A percentile compares a stretch with the other conserved stretches of the same genome.
Conservation (phyloP, 2,113 vertebrate genomes). For the Mesitornis unicolor region DNA sequence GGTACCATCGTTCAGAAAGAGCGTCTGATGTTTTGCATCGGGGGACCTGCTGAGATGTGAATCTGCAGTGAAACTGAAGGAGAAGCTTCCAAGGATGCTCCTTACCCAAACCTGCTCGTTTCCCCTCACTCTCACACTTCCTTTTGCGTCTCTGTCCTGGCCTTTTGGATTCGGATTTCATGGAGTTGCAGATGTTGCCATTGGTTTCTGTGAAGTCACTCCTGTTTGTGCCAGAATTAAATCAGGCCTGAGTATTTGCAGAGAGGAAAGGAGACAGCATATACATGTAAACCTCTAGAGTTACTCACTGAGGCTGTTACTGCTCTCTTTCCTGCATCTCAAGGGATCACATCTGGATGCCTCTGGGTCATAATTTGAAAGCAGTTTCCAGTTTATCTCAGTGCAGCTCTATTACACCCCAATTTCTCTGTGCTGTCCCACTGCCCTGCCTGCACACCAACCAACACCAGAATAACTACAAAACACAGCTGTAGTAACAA, state of each 20-base stretch:
- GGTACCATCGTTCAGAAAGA: background rate
- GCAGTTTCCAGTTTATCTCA: background rate
- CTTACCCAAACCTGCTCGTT: background rate
- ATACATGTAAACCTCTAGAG: background rate
- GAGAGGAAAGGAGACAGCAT: background rate
- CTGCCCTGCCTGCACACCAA: background rate
- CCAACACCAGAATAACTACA: background rate
- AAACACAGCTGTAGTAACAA: slow-evolving; percentile 23
- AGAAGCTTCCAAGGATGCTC: background rate
- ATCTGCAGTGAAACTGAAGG: background rate
- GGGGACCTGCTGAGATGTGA: background rate
- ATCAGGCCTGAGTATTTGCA: background rate
- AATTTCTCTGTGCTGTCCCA: background rate
- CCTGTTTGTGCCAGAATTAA: background rate
- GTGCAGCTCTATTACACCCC: background rate
- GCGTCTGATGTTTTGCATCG: background rate
- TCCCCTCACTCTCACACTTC: background rate
- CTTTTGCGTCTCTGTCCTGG: background rate
- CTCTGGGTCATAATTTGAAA: background rate
- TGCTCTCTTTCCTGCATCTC: background rate
- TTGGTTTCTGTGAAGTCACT: slow-evolving; percentile 7
- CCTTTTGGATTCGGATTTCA: background rate
- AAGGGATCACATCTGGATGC: background rate
- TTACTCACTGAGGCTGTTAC: background rate
- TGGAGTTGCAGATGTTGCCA: background rate